A percentile compares a stretch with the other conserved stretches of the same genome.
Evolutionary conservation across 2,113 vertebrate genomes (phyloP).

Genomic region (Cephalopterus ornatus): DNA sequence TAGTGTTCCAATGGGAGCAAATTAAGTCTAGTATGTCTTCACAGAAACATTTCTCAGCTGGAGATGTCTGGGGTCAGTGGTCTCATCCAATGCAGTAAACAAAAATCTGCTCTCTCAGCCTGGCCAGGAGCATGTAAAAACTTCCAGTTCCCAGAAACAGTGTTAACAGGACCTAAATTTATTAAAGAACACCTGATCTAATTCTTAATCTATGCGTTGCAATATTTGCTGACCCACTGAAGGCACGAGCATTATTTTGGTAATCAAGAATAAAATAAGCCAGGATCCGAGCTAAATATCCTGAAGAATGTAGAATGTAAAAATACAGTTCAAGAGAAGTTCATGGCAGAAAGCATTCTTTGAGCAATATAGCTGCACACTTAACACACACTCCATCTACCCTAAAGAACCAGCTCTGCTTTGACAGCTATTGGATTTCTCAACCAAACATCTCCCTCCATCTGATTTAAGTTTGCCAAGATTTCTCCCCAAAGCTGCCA

Average conservation of each 20-base stretch:
- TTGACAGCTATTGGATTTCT: constrained; percentile 32
- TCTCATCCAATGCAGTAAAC: not conserved
- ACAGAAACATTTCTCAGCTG: constrained; percentile 36
- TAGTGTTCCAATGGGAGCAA: not conserved
- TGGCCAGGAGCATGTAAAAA: not conserved
- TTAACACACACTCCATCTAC: constrained; percentile 40
- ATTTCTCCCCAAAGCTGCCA: not conserved
- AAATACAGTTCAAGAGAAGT: constrained; percentile 41
- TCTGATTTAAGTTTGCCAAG: constrained; percentile 6
- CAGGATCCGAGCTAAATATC: not conserved
- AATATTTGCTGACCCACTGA: not conserved
- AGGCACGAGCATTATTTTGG: not conserved
- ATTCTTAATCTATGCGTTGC: not conserved
- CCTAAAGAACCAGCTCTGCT: not conserved
- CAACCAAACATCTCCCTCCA: not conserved
- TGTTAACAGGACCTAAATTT: not conserved
- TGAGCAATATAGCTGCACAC: not conserved
- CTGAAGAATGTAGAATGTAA: not conserved
- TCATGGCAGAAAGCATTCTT: constrained; percentile 33
- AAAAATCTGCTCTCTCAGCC: not conserved
- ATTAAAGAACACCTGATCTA: not conserved
- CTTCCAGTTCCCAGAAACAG: not conserved
- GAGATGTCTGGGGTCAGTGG: not conserved
- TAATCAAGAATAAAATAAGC: not conserved
- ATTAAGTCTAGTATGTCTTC: not conserved